phyloP scores from a whole-genome alignment of 2,888 invertebrate genomes.

The Liodrosophila aerea region DNA sequence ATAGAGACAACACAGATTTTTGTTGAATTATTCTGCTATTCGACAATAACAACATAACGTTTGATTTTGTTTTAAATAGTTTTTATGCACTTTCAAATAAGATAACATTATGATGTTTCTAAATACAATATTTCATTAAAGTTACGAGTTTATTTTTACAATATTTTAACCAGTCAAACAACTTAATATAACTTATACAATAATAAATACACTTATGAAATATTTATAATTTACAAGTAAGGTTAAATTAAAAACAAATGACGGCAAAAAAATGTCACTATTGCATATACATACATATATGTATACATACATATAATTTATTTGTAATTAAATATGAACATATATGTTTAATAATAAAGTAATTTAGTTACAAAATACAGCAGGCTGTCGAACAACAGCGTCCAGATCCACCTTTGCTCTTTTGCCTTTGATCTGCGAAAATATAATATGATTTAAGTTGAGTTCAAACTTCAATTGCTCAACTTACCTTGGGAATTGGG shows the following conservation, averaged over 20 bases:
- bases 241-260: conserved; percentile 1
- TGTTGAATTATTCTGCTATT: no score
- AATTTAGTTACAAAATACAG: conserved; percentile 92
- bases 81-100: conserved; percentile 30
- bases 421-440: conserved; percentile 93
- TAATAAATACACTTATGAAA: conserved; percentile 5
- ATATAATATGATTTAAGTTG: no score
- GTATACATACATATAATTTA: conserved; percentile 4
- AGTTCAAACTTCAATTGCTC: no score
- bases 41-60: no score
- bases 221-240: conserved; percentile 1
- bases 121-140: no score
- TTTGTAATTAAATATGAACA: conserved; percentile 31
- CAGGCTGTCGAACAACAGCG: conserved; percentile 97
- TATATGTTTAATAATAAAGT: conserved; percentile 30
- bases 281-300: not conserved
- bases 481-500: conserved; percentile 96
- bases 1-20: no score
- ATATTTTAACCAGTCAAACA: conserved; percentile 9
- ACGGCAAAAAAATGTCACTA: not conserved
- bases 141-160: conserved; percentile 5
- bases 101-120: no score
- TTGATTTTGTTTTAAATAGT: no score
- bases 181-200: not conserved
- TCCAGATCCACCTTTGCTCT: conserved; percentile 96